phyloP scores from a whole-genome alignment of 2,113 vertebrate genomes.

The Coturnix japonica region DNA sequence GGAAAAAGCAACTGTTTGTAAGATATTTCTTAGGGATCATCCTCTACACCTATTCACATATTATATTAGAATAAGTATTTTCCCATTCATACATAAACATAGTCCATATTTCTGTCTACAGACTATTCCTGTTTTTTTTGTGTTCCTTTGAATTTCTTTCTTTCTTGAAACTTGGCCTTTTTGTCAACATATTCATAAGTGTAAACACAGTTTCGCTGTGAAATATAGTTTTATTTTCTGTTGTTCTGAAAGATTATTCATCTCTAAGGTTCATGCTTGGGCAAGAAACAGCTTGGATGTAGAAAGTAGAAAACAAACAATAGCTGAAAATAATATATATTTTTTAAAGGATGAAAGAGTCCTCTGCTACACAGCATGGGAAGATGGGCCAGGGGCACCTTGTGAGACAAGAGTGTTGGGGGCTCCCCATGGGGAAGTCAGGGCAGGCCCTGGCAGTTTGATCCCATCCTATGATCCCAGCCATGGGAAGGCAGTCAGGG shows the following conservation, averaged over 20 bases:
- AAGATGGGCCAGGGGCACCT: neutral
- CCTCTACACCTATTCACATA: neutral
- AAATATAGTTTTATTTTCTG: neutral
- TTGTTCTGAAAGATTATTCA: neutral
- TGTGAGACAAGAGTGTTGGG: neutral
- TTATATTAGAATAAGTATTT: neutral
- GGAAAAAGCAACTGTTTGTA: neutral
- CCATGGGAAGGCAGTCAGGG: neutral
- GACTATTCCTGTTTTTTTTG: neutral
- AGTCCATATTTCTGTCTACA: neutral
- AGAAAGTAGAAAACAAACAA: neutral
- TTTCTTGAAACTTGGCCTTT: neutral
- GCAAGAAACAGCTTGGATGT: neutral
- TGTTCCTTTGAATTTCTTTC: neutral
- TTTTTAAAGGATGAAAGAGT: fast-evolving
- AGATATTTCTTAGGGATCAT: neutral
- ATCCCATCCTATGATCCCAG: neutral
- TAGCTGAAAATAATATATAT: neutral
- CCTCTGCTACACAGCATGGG: neutral
- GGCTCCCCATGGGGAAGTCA: neutral
- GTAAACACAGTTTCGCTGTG: neutral
- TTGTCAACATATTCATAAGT: neutral
- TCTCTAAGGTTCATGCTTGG: neutral
- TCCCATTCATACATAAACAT: neutral
- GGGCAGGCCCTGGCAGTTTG: neutral